Evolutionary conservation across 2,888 invertebrate genomes (phyloP).

Genomic region (Argyresthia goedartella): DNA sequence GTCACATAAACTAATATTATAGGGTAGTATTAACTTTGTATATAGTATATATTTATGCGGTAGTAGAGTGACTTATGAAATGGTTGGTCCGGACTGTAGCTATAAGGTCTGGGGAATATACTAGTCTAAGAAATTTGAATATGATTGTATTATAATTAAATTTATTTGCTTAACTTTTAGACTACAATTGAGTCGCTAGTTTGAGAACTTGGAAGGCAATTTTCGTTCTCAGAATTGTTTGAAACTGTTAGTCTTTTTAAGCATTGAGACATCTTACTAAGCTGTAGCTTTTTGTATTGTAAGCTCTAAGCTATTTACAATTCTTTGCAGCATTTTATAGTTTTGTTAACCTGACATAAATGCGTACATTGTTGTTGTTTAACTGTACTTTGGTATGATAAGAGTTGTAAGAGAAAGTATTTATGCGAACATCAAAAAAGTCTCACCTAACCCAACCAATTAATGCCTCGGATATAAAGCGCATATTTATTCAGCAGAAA

Average conservation of each 20-base stretch:
- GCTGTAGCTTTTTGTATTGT: slow-evolving; percentile 13
- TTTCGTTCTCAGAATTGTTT: neutral
- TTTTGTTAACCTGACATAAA: slow-evolving; percentile 22
- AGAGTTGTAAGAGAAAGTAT: slow-evolving; percentile 49
- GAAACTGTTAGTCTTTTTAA: neutral
- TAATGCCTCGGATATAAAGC: too few species aligned
- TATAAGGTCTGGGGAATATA: slow-evolving; percentile 48
- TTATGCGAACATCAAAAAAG: too few species aligned
- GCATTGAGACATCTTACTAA: neutral
- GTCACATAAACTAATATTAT: too few species aligned
- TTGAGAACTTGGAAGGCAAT: neutral
- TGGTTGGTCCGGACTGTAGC: slow-evolving; percentile 58
- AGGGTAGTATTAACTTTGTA: too few species aligned
- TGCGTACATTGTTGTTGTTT: neutral
- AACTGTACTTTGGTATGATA: slow-evolving; percentile 56
- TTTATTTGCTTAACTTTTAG: slow-evolving; percentile 47
- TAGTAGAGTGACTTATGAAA: slow-evolving; percentile 46
- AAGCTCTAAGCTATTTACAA: slow-evolving; percentile 42
- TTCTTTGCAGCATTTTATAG: slow-evolving; percentile 52
- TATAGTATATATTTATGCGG: too few species aligned
- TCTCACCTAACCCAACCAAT: too few species aligned
- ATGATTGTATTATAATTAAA: slow-evolving; percentile 62
- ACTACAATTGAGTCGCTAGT: slow-evolving; percentile 13
- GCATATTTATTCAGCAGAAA: too few species aligned
- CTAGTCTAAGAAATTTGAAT: slow-evolving; percentile 60